These are phyloP conservation scores for Bombus pyrosoma DNA, from an alignment of 1,140 invertebrate genomes.

Conservation along the genomic window DNA sequence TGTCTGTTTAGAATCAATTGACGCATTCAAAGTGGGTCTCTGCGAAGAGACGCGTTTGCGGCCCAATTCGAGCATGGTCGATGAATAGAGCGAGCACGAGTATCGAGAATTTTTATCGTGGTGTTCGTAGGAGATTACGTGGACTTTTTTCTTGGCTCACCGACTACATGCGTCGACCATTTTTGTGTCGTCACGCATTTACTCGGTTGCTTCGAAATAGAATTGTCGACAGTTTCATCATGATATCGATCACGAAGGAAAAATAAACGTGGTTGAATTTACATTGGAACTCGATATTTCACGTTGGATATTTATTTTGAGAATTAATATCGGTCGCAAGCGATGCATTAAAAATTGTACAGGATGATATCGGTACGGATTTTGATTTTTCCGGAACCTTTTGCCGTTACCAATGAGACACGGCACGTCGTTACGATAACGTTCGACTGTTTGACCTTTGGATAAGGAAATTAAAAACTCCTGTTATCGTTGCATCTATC, in stretches of 20 bases:
- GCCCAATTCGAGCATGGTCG: background rate
- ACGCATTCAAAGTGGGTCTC: constrained; percentile 30
- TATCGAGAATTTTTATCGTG: background rate
- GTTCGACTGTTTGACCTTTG: constrained; percentile 71
- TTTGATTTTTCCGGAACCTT: constrained; percentile 11
- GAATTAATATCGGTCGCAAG: constrained; percentile 55
- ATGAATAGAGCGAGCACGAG: background rate
- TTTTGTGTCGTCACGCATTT: background rate
- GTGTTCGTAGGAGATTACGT: background rate
- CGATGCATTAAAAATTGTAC: constrained; percentile 23
- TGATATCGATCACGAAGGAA: constrained; percentile 17
- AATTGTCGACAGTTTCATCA: constrained; percentile 8
- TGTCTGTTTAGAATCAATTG: constrained; percentile 65
- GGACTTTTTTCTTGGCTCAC: background rate
- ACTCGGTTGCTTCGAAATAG: background rate
- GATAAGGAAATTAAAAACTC: constrained; percentile 70
- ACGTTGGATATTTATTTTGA: constrained; percentile 54
- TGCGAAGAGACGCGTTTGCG: background rate
- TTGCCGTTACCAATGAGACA: background rate
- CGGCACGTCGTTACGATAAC: constrained; percentile 71
- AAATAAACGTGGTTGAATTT: constrained; percentile 18
- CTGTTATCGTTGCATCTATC: constrained; percentile 70
- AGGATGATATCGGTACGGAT: constrained; percentile 8
- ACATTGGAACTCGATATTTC: constrained; percentile 45
- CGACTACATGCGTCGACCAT: too few relatives aligned